These are phyloP conservation scores for Sebastes trivittatus DNA, from an alignment of 2,797 vertebrate genomes.

Conservation along the genomic window DNA sequence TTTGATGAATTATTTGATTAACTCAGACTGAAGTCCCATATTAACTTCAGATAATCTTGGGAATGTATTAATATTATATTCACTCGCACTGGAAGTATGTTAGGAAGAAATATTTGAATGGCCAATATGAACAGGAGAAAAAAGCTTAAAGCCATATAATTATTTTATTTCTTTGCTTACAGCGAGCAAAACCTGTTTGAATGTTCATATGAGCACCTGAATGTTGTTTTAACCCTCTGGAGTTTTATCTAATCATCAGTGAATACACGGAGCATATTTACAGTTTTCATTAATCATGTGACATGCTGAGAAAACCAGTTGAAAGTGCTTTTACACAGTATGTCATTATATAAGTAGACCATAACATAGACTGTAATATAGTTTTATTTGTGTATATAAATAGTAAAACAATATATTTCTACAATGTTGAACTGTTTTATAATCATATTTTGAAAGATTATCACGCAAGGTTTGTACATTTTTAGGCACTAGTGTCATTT, in stretches of 20 bases:
- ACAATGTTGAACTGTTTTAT: background rate
- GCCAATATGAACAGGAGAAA: background rate
- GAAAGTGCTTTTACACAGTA: background rate
- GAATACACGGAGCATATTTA: background rate
- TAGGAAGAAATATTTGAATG: fast-evolving
- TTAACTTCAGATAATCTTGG: background rate
- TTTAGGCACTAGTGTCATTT: background rate
- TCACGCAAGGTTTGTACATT: background rate
- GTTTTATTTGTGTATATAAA: background rate
- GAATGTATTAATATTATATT: background rate
- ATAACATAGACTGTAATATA: background rate
- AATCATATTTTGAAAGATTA: background rate
- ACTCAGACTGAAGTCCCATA: background rate
- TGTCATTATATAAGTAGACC: background rate
- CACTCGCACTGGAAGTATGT: background rate
- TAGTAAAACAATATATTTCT: background rate
- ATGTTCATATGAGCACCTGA: background rate
- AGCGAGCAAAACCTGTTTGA: background rate
- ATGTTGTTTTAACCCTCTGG: background rate
- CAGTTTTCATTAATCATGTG: background rate
- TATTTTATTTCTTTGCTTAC: no score
- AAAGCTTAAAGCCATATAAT: no score
- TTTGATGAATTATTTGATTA: background rate
- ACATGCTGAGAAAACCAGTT: background rate
- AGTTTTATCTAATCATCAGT: background rate